Base-by-base conservation (phyloP, 1,140 invertebrate genomes). In the Galleria mellonella region DNA sequence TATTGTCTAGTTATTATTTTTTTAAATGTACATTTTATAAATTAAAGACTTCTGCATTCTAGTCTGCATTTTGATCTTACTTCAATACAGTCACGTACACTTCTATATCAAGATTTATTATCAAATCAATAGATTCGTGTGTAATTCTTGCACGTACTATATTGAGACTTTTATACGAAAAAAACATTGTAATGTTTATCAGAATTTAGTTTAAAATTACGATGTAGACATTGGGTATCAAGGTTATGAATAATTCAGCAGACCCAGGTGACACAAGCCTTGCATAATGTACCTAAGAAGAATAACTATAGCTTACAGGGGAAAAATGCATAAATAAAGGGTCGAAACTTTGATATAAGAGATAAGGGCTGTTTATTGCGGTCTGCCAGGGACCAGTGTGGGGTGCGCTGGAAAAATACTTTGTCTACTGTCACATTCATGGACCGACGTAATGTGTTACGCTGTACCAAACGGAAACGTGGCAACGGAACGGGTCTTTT, bases 331-430 rank as follows among this genome's bases (percentile, higher is more conserved):
- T 51, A 55, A 55, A 60, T 51, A 54, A 55, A 14, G 49, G 29
- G 30, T 23, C 44, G 41, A 47, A 52, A 42, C 44, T 51, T 48
- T 55, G 45, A 59, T 52, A 48, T 49, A 52, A 31, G 44, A 39
- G 41, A 52, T 59, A 55, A 49, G 11, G 41, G 31, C 40, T 55
- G 52, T 62, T 55, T 62, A 62, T 62, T 62, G 52, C 59, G 55
- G 59, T 47, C 32, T 45, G 28, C 15, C 11, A 32, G 28, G 33
- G 29, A 8, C 15, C 35, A 48, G 29, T 30, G 31, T 28, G 40
- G 45, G 28, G 46, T 42, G 36, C 36, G 31, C 41, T 32, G 36
- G 59, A 55, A 59, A 55, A 54, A 52, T 54, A 54, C 55, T 58
- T 45, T 50, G 44, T 51, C 32, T 44, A 37, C 17, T 17, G 35